Conservation (phyloP, 2,888 invertebrate genomes). For the Cataglyphis rosenhaueri region DNA sequence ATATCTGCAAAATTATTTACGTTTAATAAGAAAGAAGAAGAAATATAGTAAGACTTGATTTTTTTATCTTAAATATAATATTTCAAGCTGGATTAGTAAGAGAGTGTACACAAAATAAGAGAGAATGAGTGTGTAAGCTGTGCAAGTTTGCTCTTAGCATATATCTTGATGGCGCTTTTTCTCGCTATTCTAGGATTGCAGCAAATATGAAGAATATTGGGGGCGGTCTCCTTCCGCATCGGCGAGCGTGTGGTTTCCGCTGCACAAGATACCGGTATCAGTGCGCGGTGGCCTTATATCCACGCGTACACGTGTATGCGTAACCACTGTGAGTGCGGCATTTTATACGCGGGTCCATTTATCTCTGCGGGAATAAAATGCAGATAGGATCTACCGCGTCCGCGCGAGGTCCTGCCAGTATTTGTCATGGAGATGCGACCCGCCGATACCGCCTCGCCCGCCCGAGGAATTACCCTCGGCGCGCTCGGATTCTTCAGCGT, state of each 20-base stretch:
- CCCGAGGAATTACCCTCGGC: slow-evolving; percentile 75
- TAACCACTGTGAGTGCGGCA: slow-evolving; percentile 70
- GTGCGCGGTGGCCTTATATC: slow-evolving; percentile 61
- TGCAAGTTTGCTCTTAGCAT: not conserved
- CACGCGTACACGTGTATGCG: slow-evolving; percentile 63
- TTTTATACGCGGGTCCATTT: slow-evolving; percentile 81
- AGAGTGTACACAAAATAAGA: not conserved
- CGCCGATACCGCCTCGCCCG: slow-evolving; percentile 78
- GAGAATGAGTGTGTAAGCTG: not conserved
- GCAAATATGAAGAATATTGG: slow-evolving; percentile 16
- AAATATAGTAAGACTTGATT: not conserved
- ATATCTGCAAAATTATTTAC: not conserved
- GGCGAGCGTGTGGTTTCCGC: slow-evolving; percentile 17
- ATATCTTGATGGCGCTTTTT: slow-evolving; percentile 2
- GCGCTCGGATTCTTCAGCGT: slow-evolving; percentile 80
- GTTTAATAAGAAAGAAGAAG: not conserved
- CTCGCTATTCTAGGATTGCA: not conserved
- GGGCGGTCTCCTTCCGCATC: slow-evolving; percentile 32
- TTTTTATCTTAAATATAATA: not conserved
- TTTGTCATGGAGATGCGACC: slow-evolving; percentile 84
- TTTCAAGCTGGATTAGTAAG: not conserved
- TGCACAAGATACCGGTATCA: slow-evolving; percentile 47
- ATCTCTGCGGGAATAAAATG: slow-evolving; percentile 81
- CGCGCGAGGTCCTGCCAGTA: slow-evolving; percentile 84
- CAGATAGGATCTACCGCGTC: slow-evolving; percentile 82